Conservation (phyloP, 2,797 vertebrate species). For the Vireo griseus region DNA sequence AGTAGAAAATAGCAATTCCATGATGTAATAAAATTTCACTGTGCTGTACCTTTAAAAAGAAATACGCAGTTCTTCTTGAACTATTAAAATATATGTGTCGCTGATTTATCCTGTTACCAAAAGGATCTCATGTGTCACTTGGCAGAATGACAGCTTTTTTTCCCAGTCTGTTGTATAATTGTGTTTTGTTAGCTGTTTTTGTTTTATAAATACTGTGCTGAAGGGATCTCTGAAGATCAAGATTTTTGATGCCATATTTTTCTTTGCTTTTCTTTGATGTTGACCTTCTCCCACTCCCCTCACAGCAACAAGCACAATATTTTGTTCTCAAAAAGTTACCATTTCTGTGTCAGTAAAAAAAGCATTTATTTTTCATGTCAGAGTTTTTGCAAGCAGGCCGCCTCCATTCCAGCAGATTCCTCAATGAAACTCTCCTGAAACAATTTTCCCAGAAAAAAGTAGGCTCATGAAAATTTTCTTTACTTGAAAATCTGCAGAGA, state of each 20-base stretch:
- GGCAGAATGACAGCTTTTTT: constrained; percentile 46
- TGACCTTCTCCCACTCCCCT: constrained; percentile 13
- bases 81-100: constrained; percentile 49
- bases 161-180: constrained; percentile 45
- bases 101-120: constrained; percentile 7
- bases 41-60: constrained; percentile 44
- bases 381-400: background rate
- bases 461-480: background rate
- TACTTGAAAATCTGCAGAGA: background rate
- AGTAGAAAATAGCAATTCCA: background rate
- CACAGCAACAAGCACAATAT: background rate
- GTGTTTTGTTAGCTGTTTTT: constrained; percentile 67
- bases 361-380: background rate
- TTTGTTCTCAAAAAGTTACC: constrained; percentile 44
- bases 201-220: constrained; percentile 53
- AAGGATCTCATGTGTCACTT: constrained; percentile 46
- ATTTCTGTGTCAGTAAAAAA: constrained; percentile 26
- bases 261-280: constrained; percentile 52
- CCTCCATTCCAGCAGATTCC: background rate
- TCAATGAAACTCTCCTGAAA: background rate
- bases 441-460: background rate
- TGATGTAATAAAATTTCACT: background rate
- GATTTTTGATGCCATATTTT: constrained; percentile 53
- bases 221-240: constrained; percentile 47
- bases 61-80: constrained; percentile 21